phyloP scores from a whole-genome alignment of 2,113 vertebrate genomes.

The Aptenodytes patagonicus region DNA sequence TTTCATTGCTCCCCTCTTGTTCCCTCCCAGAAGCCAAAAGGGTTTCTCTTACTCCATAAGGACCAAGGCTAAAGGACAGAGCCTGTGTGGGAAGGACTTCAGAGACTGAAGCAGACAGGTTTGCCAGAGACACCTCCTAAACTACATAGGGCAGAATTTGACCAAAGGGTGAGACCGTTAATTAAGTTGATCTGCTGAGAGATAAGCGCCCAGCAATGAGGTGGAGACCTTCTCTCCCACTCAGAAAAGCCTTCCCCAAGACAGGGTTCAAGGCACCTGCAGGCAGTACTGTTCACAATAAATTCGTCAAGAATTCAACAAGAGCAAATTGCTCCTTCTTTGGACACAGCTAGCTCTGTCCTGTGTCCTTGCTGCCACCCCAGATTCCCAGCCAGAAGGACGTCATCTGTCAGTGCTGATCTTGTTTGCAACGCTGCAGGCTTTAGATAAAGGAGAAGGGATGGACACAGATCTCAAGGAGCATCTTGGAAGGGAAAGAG shows the following conservation, averaged over 20 bases:
- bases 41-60: background rate
- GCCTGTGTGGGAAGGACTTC: background rate
- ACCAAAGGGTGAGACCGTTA: background rate
- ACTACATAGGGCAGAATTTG: background rate
- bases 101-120: background rate
- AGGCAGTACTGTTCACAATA: background rate
- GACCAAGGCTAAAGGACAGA: background rate
- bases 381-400: background rate
- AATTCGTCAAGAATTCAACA: background rate
- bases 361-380: background rate
- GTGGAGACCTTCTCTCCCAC: background rate
- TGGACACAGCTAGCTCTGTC: background rate
- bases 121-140: background rate
- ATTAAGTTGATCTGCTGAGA: background rate
- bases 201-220: background rate
- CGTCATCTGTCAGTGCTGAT: background rate
- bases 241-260: background rate
- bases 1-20: background rate
- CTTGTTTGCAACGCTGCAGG: rapidly evolving
- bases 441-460: background rate
- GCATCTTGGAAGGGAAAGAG: background rate
- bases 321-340: background rate
- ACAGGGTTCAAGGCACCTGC: background rate
- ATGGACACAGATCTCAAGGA: background rate
- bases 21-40: background rate